Evolutionary conservation across 2,113 vertebrate genomes (phyloP).

Genomic region (Herpetotheres cachinnans): DNA sequence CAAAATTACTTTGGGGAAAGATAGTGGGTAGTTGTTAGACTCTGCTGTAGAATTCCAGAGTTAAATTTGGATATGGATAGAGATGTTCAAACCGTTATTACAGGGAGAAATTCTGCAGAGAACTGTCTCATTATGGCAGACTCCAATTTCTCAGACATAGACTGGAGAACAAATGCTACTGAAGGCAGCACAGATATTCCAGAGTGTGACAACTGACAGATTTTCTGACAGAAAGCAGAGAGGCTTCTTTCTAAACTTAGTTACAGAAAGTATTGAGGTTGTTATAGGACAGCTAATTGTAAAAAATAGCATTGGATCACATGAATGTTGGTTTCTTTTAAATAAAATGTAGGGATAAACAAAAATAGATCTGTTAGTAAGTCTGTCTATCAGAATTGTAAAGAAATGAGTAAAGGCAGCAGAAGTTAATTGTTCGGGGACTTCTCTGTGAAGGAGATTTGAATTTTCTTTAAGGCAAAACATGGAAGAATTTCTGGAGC

Average conservation of each 20-base stretch:
- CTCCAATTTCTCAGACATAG: background rate
- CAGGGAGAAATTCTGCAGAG: background rate
- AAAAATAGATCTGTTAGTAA: background rate
- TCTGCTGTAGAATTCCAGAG: conserved; percentile 6
- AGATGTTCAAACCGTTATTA: background rate
- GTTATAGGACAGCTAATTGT: background rate
- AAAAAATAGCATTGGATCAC: background rate
- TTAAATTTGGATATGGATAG: conserved; percentile 35
- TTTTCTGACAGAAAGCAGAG: conserved; percentile 30
- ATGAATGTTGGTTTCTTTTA: background rate
- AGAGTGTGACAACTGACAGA: conserved; percentile 32
- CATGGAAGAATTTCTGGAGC: background rate
- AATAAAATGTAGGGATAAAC: background rate
- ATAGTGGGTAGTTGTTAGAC: background rate
- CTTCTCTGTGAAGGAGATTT: background rate
- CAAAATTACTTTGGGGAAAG: conserved; percentile 7
- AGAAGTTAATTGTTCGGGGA: background rate
- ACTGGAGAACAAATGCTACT: background rate
- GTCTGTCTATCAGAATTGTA: background rate
- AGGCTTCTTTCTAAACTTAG: conserved; percentile 35
- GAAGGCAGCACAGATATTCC: conserved; percentile 10
- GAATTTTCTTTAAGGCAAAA: background rate
- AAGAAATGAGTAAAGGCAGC: background rate
- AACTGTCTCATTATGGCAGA: background rate
- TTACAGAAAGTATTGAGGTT: background rate